Base-by-base conservation (phyloP, 2,113 vertebrate genomes). In the Orientallactaga bullata region DNA sequence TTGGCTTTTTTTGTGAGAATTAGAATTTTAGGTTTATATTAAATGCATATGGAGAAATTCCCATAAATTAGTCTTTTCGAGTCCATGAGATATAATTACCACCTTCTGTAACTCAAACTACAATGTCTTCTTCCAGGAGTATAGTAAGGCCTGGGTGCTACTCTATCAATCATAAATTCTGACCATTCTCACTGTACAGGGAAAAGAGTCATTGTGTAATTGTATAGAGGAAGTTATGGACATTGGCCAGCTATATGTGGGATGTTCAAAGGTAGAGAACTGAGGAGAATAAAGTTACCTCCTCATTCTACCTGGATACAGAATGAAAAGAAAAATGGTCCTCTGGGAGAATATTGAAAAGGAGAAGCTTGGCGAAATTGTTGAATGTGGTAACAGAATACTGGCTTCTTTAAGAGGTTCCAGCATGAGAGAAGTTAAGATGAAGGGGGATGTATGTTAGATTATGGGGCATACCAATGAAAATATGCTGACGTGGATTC, bases 401-500 rank as follows among this genome's bases (percentile, higher is more conserved):
- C 81, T 26, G 55, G 9, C 4, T 69, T n/a, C 39, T 5, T 51
- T 5, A 55, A 58, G 24, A 58, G 35, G 4, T 42, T n/a, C 23
- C 13, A 11, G 5, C 24, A 17, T 79, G 9, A 24, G 26, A 58
- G n/a, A 77, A 16, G 7, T 16, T 35, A 20, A 76, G 11, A 17
- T 30, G 28, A 63, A 76, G 28, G 30, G 28, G 7, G 0, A 12
- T 7, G 12, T 1, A 2, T 11, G 6, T 23, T 9, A 47, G 1
- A 12, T 63, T 11, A 26, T 3, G 55, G 9, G 37, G 69, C 15
- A 65, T 10, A 37, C 28, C 18, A 55, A 37, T 28, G 73, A 66
- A 60, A 55, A 47, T 11, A 1, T 11, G 16, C 26, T 37, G 35
- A 58, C 8, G 8, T 32, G 9, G 4, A 0, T 37, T 92, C 16